Base-by-base conservation (phyloP, 2,888 invertebrate species). In the Agonopterix heracliana region DNA sequence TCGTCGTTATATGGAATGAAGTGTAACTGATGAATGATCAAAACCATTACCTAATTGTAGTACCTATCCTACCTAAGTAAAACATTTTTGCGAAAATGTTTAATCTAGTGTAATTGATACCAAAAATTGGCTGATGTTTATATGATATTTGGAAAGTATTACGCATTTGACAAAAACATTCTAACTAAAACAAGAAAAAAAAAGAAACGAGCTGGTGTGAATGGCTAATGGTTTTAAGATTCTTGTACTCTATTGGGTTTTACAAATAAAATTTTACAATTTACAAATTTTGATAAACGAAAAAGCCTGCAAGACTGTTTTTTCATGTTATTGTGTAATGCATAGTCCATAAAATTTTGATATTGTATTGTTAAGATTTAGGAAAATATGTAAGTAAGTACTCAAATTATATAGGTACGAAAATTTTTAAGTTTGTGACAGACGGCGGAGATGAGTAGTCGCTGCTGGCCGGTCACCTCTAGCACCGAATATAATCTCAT, bases 251-350 rank as follows among this genome's bases (percentile, higher is more conserved):
- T 77, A 75, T 79, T 77, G 70, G 72, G 77, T 85, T 82, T 70
- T 79, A 76, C 70, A 68, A 74, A 60, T 68, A 66, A 81, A 81
- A 76, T 41, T 83, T 82, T 85, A 87, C 87, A 87, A 79, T 86
- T 85, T 86, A 86, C 86, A 87, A 82, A 75, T 71, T 82, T 86
- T 84, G 73, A 85, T 82, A 81, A 79, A 74, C 76, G 74, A 78
- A 78, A 68, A 79, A 70, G 68, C 81, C 82, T 75, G 82, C 73
- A 87, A 88, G 87, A 87, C 87, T 87, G 87, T 86, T 86, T 84
- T 75, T 85, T 85, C 80, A 78, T 68, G 68, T 77, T 78, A 80
- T 77, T 73, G 64, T 68, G 73, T 82, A 78, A 75, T 77, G 73
- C 77, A 80, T 87, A 87, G 87, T 80, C 81, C 79, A 79, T 86